Conservation (phyloP, 2,888 invertebrate species). For the Dryobota labecula region DNA sequence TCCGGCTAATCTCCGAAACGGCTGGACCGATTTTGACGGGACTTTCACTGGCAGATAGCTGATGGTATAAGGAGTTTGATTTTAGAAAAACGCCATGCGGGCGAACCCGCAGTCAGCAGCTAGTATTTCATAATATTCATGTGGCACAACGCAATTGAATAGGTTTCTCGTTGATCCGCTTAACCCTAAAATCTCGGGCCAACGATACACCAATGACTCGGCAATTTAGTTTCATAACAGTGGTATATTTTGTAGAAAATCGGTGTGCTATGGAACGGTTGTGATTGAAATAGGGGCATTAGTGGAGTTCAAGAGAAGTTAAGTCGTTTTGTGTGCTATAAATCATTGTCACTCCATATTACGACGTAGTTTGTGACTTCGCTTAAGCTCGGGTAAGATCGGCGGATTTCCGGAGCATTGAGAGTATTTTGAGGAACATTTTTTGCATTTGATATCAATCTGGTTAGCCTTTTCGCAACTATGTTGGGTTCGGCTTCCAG, state of each 20-base stretch:
- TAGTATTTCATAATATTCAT: neutral
- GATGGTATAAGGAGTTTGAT: too few relatives aligned
- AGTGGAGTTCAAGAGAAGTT: constrained; percentile 23
- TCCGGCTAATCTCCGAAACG: too few relatives aligned
- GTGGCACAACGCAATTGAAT: neutral
- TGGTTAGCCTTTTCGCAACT: too few relatives aligned
- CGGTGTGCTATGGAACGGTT: constrained; percentile 24
- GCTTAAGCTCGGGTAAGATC: neutral
- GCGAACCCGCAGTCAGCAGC: too few relatives aligned
- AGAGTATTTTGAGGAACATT: neutral
- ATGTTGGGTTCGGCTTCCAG: too few relatives aligned
- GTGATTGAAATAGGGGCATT: constrained; percentile 43
- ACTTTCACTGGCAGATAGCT: too few relatives aligned
- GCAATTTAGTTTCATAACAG: constrained; percentile 64
- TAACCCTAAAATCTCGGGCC: constrained; percentile 33
- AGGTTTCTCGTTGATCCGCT: neutral
- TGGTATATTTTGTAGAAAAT: constrained; percentile 51
- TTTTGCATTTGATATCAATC: neutral
- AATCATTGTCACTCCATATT: constrained; percentile 31
- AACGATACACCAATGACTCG: constrained; percentile 54
- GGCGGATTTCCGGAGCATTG: neutral
- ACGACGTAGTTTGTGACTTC: constrained; percentile 1
- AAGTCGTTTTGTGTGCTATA: constrained; percentile 24
- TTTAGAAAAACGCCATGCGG: too few relatives aligned
- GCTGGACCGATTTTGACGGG: too few relatives aligned